Evolutionary conservation across 2,888 invertebrate species (phyloP), one percentile per base, ranked within the genome.

Genomic region (Stictocephala bisonia): DNA sequence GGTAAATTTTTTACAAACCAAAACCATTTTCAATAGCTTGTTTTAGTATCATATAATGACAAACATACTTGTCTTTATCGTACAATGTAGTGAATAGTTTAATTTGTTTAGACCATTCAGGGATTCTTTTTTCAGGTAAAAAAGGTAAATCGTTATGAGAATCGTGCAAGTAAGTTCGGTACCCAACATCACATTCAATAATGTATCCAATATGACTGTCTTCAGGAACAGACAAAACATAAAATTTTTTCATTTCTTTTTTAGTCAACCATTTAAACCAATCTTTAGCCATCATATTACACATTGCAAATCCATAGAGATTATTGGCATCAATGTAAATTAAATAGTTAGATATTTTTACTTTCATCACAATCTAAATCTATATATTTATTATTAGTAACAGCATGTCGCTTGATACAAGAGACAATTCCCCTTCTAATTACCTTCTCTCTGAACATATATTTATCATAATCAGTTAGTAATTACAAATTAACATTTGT

Each of bases 241-340:
- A 18, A 29, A 71, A 58, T 9, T 15, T 44, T 15, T 27, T 15
- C 13, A 60, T 22, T 27, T 71, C 71, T 15, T 26, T 18, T 27
- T n/a, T 24, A 9, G 27, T 24, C 22, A 78, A 73, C 81, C 81
- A 83, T 71, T 79, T 64, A 77, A 84, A 82, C 9, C 75, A 76
- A 11, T 75, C 72, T 7, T 71, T 44, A 0, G 83, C 82, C 18
- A 83, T 74, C 13, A 73, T 72, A 73, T 82, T 78, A 4, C 73
- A 77, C 82, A 83, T 81, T 1, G 82, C 82, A 78, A 79, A 80
- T 3, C 82, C 82, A 76, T 83, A 83, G 13, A 82, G 73, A 75
- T 82, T 83, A 73, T 83, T 83, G 0, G 79, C 79, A 77, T 82
- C 82, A 3, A 81, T 76, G 71, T 82, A 83, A 18, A 78, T 74